phyloP scores from a whole-genome alignment of 2,113 vertebrate genomes.

The Mustela lutreola region DNA sequence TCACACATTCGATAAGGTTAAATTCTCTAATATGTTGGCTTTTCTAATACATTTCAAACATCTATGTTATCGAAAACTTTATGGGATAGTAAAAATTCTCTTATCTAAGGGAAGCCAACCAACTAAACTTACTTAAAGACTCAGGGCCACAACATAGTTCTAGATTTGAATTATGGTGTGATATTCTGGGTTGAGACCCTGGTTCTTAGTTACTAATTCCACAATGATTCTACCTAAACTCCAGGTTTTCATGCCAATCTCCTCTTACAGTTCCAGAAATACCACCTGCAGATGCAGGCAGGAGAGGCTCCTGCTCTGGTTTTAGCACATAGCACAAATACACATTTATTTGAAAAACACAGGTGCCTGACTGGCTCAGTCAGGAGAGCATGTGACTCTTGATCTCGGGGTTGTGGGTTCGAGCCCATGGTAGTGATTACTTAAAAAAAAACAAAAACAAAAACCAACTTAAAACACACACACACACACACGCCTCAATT shows the following conservation, averaged over 20 bases:
- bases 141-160: background rate
- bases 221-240: background rate
- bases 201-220: background rate
- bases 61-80: background rate
- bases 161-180: background rate
- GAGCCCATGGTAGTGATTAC: background rate
- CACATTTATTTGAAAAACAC: background rate
- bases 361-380: background rate
- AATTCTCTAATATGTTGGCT: background rate
- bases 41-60: slow-evolving; percentile 36
- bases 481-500: background rate
- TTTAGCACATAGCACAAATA: background rate
- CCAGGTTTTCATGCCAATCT: background rate
- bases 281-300: background rate
- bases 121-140: background rate
- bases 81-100: background rate
- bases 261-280: background rate
- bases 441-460: background rate
- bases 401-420: background rate
- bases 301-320: background rate
- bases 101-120: slow-evolving; percentile 4
- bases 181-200: background rate
- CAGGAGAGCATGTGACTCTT: background rate
- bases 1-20: background rate
- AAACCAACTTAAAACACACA: background rate